phyloP scores from a whole-genome alignment of 2,888 invertebrate genomes.

The Epirrita christyi region DNA sequence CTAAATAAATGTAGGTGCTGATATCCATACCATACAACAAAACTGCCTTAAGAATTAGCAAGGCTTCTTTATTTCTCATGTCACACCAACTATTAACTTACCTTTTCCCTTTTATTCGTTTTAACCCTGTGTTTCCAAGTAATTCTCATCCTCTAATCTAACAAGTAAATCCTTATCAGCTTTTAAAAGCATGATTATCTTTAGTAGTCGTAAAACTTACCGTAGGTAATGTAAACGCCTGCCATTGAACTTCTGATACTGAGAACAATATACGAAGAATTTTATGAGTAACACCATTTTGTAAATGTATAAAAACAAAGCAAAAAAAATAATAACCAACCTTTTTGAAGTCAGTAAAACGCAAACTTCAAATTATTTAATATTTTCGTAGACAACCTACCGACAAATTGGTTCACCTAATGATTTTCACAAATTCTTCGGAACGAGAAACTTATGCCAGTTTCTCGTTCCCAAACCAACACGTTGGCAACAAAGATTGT shows the following conservation, averaged over 20 bases:
- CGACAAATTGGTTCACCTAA: slow-evolving; percentile 36
- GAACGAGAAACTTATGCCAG: slow-evolving; percentile 20
- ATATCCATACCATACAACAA: too few relatives aligned
- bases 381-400: slow-evolving; percentile 23
- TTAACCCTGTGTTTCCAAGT: too few relatives aligned
- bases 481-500: too few relatives aligned
- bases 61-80: too few relatives aligned
- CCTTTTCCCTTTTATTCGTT: neutral
- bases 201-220: slow-evolving; percentile 24
- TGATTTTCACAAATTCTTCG: slow-evolving; percentile 30
- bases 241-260: slow-evolving; percentile 21
- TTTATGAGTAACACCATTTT: neutral
- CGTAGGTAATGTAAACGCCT: slow-evolving; percentile 7
- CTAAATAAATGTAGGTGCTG: too few relatives aligned
- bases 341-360: too few relatives aligned
- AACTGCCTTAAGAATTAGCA: too few relatives aligned
- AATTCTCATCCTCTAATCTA: neutral
- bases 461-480: too few relatives aligned
- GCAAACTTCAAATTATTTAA: too few relatives aligned
- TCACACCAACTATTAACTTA: too few relatives aligned
- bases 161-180: slow-evolving; percentile 20
- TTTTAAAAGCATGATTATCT: slow-evolving; percentile 27
- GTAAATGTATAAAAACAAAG: neutral
- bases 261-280: neutral
- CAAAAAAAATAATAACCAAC: too few relatives aligned